Conservation (phyloP, 2,113 vertebrate species). For the Labeo catla region DNA sequence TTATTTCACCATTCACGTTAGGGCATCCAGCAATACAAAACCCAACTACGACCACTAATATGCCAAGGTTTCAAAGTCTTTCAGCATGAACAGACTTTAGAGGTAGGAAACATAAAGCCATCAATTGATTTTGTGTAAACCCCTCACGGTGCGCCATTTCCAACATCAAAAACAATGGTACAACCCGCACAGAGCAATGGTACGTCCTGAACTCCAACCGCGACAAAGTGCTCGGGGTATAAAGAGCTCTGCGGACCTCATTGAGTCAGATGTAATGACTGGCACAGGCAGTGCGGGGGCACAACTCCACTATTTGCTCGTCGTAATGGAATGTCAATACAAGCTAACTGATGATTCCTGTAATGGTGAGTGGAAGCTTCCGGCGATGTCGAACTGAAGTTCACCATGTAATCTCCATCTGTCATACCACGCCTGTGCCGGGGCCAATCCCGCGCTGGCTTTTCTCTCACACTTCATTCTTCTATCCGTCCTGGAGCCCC, state of each 20-base stretch:
- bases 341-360: constrained; percentile 44
- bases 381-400: constrained; percentile 18
- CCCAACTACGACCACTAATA: background rate
- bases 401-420: constrained; percentile 46
- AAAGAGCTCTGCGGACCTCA: background rate
- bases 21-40: too few species aligned
- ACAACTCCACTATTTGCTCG: background rate
- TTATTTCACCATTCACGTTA: too few species aligned
- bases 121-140: background rate
- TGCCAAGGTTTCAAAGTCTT: background rate
- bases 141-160: background rate
- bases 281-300: background rate
- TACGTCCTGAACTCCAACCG: background rate
- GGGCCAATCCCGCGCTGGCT: constrained; percentile 24
- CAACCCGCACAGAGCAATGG: background rate
- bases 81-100: background rate
- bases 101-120: background rate
- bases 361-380: constrained; percentile 33
- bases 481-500: constrained; percentile 41
- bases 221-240: constrained; percentile 9
- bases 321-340: constrained; percentile 38
- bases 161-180: background rate
- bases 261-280: constrained; percentile 15
- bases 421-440: constrained; percentile 39
- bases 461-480: constrained; percentile 35